A percentile compares a stretch with the other conserved stretches of the same genome.
These are phyloP conservation scores for Epizoanthus fatuus DNA, from an alignment of 92 coral and sea anemone genomes.

Conservation along the genomic window DNA sequence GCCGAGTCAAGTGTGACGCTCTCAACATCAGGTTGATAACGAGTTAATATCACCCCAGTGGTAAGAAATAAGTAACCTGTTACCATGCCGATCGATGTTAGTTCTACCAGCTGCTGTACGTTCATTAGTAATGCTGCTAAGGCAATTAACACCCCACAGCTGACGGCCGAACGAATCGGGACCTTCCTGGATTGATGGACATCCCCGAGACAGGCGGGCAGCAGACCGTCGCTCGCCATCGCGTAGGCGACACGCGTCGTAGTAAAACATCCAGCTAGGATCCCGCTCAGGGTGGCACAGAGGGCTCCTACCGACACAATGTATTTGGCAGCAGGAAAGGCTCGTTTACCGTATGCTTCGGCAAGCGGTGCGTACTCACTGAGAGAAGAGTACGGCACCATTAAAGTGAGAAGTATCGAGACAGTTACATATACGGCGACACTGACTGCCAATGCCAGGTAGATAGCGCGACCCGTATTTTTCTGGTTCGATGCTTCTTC, in stretches of 20 bases:
- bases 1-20: conserved; percentile 2
- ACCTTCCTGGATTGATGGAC: conserved; percentile 69
- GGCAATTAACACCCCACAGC: conserved; percentile 68
- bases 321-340: conserved; percentile 73
- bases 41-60: conserved; percentile 81
- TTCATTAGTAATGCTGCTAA: conserved; percentile 74
- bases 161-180: conserved; percentile 76
- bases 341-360: conserved; percentile 72
- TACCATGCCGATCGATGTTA: conserved; percentile 72
- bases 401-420: conserved; percentile 69
- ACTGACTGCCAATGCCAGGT: conserved; percentile 65
- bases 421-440: conserved; percentile 66
- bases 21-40: conserved; percentile 76
- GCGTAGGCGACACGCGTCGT: conserved; percentile 86
- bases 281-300: conserved; percentile 74
- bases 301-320: conserved; percentile 85
- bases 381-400: conserved; percentile 76
- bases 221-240: conserved; percentile 86
- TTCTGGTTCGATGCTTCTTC: conserved; percentile 77
- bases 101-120: conserved; percentile 69
- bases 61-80: conserved; percentile 78
- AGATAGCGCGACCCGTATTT: conserved; percentile 68
- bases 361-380: conserved; percentile 78
- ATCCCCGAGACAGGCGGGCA: conserved; percentile 69
- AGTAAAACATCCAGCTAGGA: conserved; percentile 74